Conservation (phyloP, 2,888 invertebrate species). For the Ormyrus thymus region DNA sequence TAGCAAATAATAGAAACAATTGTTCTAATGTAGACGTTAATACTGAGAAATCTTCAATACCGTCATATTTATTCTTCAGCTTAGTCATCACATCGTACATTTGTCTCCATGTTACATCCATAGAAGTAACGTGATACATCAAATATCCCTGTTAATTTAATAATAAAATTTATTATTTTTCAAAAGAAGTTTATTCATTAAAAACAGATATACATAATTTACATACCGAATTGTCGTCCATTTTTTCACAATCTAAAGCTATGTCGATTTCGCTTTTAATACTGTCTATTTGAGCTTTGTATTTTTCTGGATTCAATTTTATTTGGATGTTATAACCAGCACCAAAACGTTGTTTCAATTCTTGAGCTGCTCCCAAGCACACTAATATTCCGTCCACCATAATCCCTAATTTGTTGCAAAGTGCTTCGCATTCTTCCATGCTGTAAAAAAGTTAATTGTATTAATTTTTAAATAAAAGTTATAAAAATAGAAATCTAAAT, state of each 20-base stretch:
- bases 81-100: constrained; percentile 70
- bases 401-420: constrained; percentile 86
- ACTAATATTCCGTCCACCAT: constrained; percentile 84
- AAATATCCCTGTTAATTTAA: constrained; percentile 63
- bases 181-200: neutral
- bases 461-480: neutral
- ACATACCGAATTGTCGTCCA: neutral
- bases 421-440: constrained; percentile 92
- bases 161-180: neutral
- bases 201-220: neutral
- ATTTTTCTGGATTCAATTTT: constrained; percentile 71
- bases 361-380: constrained; percentile 82
- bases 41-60: constrained; percentile 71
- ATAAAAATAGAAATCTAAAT: neutral
- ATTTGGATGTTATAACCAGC: constrained; percentile 75
- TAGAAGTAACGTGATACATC: constrained; percentile 66
- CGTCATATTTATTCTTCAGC: constrained; percentile 64
- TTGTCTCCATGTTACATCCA: constrained; percentile 66
- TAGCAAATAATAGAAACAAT: constrained; percentile 71
- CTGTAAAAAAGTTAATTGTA: constrained; percentile 72
- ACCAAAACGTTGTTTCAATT: neutral
- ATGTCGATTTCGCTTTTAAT: neutral
- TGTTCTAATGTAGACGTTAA: constrained; percentile 72
- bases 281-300: constrained; percentile 59
- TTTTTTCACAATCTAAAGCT: neutral